Base-by-base conservation (phyloP, 2,113 vertebrate species). In the Nothocercus nigrocapillus region DNA sequence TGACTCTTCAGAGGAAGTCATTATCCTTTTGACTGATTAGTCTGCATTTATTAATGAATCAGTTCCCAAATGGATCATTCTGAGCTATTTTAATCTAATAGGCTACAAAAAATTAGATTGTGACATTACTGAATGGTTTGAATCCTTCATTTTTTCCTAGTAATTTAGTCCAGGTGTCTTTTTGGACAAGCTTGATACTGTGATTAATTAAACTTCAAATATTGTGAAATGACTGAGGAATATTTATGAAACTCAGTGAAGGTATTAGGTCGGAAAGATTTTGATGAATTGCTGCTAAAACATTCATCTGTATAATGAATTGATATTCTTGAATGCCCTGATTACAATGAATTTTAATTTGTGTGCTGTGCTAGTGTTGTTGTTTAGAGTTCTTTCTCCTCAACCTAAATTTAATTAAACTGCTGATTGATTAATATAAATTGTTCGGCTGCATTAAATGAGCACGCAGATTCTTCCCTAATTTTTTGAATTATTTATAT, bases 151-250 rank as follows among this genome's bases (percentile, higher is more conserved):
- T 88, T 95, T 88, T 44, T 28, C 7, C 16, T 87, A 66, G 73
- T 83, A 87, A 87, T 84, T 91, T 89, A 76, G 45, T 73, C 72
- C 72, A 53, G 8, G 16, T 96, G 38, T 88, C 90, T 82, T 93
- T 88, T 87, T 82, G 21, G 54, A 96, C 30, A 93, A 91, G 58
- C 8, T 56, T 89, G 93, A 95, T 82, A 58, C 87, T 95, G 32
- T 95, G 80, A 97, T 97, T 95, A 92, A 97, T 96, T 96, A 93
- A 97, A 88, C 44, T 75, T 42, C 85, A 96, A 86, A 84, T 49
- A 24, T 34, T 89, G 22, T 93, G 54, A 90, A 96, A 95, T 89
- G 74, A 86, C 15, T 96, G 61, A 94, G 95, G 69, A 83, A 73
- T 80, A 91, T 90, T 92, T 94, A 72, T 61, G 77, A 84, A 93